A percentile compares a stretch with the other conserved stretches of the same genome.
Evolutionary conservation across 2,888 invertebrate species (phyloP).

Genomic region (Aporophyla lueneburgensis): DNA sequence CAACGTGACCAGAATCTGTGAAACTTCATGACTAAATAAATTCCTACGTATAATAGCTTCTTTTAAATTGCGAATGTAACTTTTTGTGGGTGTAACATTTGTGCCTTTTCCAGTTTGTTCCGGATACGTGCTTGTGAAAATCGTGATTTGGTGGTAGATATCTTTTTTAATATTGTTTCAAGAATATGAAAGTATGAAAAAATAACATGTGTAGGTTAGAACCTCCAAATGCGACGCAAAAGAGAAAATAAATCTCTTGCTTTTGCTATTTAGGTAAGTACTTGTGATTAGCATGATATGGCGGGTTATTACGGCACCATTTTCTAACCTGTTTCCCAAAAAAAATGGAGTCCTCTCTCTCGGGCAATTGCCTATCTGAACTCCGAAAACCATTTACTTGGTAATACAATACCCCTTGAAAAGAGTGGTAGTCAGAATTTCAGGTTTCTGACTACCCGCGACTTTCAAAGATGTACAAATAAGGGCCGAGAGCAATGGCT

Average conservation of each 20-base stretch:
- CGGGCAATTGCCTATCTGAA: too few relatives aligned
- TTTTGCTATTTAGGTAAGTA: background rate
- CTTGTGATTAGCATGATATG: too few relatives aligned
- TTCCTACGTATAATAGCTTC: constrained; percentile 48
- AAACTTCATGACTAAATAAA: constrained; percentile 68
- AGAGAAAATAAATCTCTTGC: background rate
- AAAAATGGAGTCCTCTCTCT: too few relatives aligned
- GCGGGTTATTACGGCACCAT: too few relatives aligned
- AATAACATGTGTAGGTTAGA: background rate
- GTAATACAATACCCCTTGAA: too few relatives aligned
- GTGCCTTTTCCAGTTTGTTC: constrained; percentile 35
- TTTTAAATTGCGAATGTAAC: constrained; percentile 62
- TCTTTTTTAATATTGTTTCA: constrained; percentile 26
- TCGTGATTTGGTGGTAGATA: constrained; percentile 14
- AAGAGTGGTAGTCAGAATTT: too few relatives aligned
- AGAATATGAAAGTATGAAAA: background rate
- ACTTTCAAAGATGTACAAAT: too few relatives aligned
- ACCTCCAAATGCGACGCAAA: too few relatives aligned
- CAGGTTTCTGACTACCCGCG: too few relatives aligned
- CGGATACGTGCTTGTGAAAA: constrained; percentile 31
- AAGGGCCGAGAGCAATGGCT: too few relatives aligned
- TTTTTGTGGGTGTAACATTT: constrained; percentile 56
- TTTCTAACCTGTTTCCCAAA: too few relatives aligned
- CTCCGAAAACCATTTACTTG: too few relatives aligned
- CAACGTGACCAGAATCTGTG: constrained; percentile 73